These are phyloP conservation scores for Aphrocallistes beatrix DNA, from an alignment of 37 sponge, comb jelly and placozoan species.

Conservation along the genomic window DNA sequence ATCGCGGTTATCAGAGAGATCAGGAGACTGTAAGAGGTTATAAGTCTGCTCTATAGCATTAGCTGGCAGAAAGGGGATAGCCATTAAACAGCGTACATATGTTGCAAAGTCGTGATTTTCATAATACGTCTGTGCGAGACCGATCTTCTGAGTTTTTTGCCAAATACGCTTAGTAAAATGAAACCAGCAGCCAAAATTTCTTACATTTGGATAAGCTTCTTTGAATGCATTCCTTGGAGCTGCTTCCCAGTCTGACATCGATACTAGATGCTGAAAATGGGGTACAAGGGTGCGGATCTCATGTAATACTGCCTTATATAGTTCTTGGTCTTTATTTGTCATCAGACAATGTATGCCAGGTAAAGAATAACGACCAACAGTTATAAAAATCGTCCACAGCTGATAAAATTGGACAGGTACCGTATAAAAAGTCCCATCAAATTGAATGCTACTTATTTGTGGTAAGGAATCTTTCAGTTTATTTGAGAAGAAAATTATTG, in stretches of 20 bases:
- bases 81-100: background rate
- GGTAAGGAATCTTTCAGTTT: background rate
- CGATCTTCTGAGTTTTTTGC: background rate
- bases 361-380: conserved; percentile 12
- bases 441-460: conserved; percentile 1
- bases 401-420: conserved; percentile 6
- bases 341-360: conserved; percentile 12
- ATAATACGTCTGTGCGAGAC: background rate
- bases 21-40: background rate
- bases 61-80: background rate
- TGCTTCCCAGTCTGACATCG: conserved; percentile 2
- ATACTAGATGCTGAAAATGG: background rate
- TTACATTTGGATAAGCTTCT: background rate
- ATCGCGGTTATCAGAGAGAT: background rate
- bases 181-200: background rate
- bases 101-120: background rate
- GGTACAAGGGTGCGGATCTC: background rate
- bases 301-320: background rate
- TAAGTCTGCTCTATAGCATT: background rate
- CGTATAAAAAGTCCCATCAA: conserved; percentile 13
- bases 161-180: conserved; percentile 8
- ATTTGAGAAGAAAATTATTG: conserved; percentile 5
- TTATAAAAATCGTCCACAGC: background rate
- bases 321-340: background rate
- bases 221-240: background rate